Conservation (phyloP, 1,140 invertebrate genomes). For the Tetraneura akinire region DNA sequence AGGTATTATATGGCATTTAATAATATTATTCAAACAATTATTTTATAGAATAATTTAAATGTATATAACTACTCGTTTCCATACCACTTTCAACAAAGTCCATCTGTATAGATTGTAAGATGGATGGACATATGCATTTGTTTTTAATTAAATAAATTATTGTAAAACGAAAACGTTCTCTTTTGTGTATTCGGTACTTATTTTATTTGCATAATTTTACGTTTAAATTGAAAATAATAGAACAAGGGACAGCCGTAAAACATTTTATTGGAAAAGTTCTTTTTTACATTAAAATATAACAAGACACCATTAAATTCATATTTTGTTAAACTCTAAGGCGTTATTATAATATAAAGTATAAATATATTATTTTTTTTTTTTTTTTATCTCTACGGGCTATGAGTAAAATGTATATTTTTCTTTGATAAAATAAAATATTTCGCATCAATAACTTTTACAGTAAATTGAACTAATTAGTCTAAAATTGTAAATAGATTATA, state of each 20-base stretch:
- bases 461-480: background rate
- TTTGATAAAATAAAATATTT: background rate
- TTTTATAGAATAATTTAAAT: no score
- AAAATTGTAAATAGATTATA: background rate
- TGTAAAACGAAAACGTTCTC: background rate
- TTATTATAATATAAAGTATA: no score
- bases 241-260: conserved; percentile 8
- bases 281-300: conserved; percentile 11
- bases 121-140: background rate
- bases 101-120: no score
- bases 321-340: background rate
- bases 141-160: conserved; percentile 16
- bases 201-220: conserved; percentile 15
- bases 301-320: background rate
- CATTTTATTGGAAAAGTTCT: conserved; percentile 38
- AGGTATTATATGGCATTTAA: no score
- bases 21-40: no score
- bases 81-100: no score
- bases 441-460: background rate
- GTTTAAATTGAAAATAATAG: conserved; percentile 29
- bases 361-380: no score
- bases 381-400: background rate
- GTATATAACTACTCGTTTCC: no score
- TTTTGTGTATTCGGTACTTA: background rate
- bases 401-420: background rate